Base-by-base conservation (phyloP, 1,140 invertebrate species). In the Zaprionus ornatus region DNA sequence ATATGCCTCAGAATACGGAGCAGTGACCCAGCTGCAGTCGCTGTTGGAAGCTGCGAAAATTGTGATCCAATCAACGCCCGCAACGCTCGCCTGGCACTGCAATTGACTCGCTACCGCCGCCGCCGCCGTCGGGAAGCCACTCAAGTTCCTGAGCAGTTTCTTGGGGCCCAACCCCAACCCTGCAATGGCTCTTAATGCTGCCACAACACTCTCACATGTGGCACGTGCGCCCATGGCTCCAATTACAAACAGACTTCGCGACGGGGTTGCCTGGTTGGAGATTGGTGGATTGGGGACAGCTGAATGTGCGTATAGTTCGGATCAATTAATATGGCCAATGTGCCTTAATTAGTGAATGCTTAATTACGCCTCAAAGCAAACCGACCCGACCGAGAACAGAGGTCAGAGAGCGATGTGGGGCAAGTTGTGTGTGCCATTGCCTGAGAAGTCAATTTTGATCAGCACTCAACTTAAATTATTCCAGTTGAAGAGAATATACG, bases 311-410 rank as follows among this genome's bases (percentile, higher is more conserved):
- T 73, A 13, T 65, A 65, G 60, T 63, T 70, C 29, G 54, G 55
- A 75, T 86, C 67, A 86, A 79, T 86, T 86, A 82, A 86, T 75
- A 75, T 68, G 32, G 64, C 67, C 67, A 81, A 76, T 85, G 75
- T 68, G 65, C 66, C 23, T 68, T 77, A 83, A 82, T 82, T 82
- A 79, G 68, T 60, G 72, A 55, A 54, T 72, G 67, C 67, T 73
- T 85, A 85, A 86, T 85, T 85, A 55, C 52, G 75, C 70, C 63
- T 76, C 63, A 40, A 10, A 61, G 25, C 13, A 23, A 23, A 50
- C 19, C 9, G 17, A 50, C n/a, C 7, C 45, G 4, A 23, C 6
- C 9, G 15, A 17, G n/a, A 3, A 32, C 29, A 27, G 5, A 29
- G 7, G 27, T 9, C 29, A 10, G 9, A 32, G 29, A 9, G 9